These are phyloP conservation scores for Melolontha melolontha DNA, from an alignment of 2,888 invertebrate species.

Conservation along the genomic window DNA sequence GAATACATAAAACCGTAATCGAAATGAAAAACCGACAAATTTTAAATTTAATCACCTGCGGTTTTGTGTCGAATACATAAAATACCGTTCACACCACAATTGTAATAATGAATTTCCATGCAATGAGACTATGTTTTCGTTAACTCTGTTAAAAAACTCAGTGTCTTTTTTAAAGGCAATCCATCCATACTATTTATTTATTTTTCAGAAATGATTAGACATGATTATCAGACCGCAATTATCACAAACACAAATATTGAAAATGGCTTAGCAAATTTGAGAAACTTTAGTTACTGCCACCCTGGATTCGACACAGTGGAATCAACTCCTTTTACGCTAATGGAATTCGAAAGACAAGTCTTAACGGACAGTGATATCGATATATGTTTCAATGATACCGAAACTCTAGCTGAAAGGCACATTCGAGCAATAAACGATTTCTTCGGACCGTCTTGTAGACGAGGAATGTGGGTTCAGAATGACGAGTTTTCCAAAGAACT, in stretches of 20 bases:
- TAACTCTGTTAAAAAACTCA: too few relatives aligned
- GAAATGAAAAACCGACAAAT: too few relatives aligned
- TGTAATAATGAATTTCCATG: too few relatives aligned
- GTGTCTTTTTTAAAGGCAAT: too few relatives aligned
- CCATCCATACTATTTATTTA: too few relatives aligned
- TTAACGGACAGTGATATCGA: constrained; percentile 51
- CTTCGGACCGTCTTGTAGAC: constrained; percentile 79
- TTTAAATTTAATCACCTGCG: too few relatives aligned
- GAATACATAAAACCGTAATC: too few relatives aligned
- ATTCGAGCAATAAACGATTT: constrained; percentile 71
- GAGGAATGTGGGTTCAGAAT: constrained; percentile 76
- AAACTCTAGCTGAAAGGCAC: constrained; percentile 71
- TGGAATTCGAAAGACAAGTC: constrained; percentile 68
- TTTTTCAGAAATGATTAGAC: constrained; percentile 46
- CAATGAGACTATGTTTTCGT: too few relatives aligned
- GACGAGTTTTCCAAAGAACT: constrained; percentile 67
- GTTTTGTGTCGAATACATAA: too few relatives aligned
- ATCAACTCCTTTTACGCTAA: constrained; percentile 73
- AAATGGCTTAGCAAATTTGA: constrained; percentile 67
- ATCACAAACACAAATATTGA: constrained; percentile 68
- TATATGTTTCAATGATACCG: constrained; percentile 50
- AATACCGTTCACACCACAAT: too few relatives aligned
- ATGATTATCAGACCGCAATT: constrained; percentile 71
- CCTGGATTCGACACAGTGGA: constrained; percentile 72
- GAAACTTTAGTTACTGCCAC: constrained; percentile 72